Evolutionary conservation across 2,113 vertebrate species (phyloP).

Genomic region (Zingel zingel): DNA sequence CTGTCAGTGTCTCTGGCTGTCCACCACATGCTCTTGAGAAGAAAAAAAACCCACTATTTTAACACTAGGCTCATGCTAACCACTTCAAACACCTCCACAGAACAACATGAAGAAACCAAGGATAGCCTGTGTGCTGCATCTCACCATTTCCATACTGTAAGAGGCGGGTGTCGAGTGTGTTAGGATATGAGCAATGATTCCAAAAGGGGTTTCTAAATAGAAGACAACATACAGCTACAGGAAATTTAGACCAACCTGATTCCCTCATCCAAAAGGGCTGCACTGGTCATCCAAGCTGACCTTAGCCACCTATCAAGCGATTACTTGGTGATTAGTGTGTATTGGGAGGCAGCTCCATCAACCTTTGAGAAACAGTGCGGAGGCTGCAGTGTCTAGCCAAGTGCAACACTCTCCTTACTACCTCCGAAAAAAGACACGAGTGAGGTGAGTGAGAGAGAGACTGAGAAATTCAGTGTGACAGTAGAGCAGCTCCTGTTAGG

Average conservation of each 20-base stretch:
- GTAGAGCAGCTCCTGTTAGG: conserved; percentile 80
- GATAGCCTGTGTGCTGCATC: conserved; percentile 14
- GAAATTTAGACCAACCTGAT: neutral
- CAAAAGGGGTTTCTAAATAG: neutral
- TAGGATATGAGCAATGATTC: conserved; percentile 8
- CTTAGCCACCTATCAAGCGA: conserved; percentile 61
- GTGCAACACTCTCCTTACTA: conserved; percentile 59
- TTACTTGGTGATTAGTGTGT: conserved; percentile 78
- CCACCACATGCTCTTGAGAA: conserved; percentile 42
- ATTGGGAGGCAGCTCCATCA: conserved; percentile 77
- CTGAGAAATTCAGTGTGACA: conserved; percentile 66
- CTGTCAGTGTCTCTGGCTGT: conserved; percentile 43
- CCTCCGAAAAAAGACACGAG: conserved; percentile 31
- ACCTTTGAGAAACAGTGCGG: conserved; percentile 77
- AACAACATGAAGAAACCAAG: conserved; percentile 14
- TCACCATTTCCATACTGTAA: conserved; percentile 12
- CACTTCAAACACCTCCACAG: conserved; percentile 32
- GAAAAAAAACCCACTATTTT: conserved; percentile 30
- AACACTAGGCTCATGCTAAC: conserved; percentile 19
- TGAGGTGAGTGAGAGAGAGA: conserved; percentile 44
- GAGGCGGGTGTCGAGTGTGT: conserved; percentile 13
- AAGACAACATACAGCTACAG: neutral
- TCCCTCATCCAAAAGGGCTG: conserved; percentile 42
- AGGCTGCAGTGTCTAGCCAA: conserved; percentile 69
- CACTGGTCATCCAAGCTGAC: conserved; percentile 59